Evolutionary conservation across 2,888 invertebrate species (phyloP).

Genomic region (Xanthorhoe spadicearia): DNA sequence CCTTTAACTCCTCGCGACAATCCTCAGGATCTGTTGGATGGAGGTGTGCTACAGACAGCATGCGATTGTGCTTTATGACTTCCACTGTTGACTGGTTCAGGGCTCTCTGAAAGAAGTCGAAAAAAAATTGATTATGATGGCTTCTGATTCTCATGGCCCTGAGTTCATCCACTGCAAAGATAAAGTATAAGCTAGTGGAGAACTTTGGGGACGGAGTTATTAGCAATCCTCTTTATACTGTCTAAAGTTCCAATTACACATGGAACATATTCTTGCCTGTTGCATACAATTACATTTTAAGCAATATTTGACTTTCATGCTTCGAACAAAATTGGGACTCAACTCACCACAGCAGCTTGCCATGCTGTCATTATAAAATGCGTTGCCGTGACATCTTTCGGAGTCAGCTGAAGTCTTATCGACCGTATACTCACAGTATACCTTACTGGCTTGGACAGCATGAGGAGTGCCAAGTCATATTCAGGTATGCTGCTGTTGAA

Average conservation of each 20-base stretch:
- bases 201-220: no score
- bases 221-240: no score
- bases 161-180: no score
- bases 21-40: conserved; percentile 59
- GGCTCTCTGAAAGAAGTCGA: conserved; percentile 24
- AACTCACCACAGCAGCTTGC: conserved; percentile 54
- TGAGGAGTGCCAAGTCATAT: conserved; percentile 68
- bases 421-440: conserved; percentile 55
- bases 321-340: no score
- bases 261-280: no score
- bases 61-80: conserved; percentile 52
- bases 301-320: no score
- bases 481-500: conserved; percentile 65
- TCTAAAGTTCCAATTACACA: no score
- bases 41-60: conserved; percentile 62
- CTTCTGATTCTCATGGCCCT: no score
- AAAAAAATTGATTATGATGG: no score
- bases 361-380: conserved; percentile 72
- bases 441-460: conserved; percentile 54
- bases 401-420: conserved; percentile 55
- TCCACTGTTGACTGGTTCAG: conserved; percentile 48
- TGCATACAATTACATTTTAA: no score
- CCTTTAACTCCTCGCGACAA: conserved; percentile 56
- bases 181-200: no score
- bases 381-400: conserved; percentile 51